Evolutionary conservation across 2,888 invertebrate species (phyloP), one percentile per base, ranked within the genome.

Genomic region (Drosophila diplacantha): DNA sequence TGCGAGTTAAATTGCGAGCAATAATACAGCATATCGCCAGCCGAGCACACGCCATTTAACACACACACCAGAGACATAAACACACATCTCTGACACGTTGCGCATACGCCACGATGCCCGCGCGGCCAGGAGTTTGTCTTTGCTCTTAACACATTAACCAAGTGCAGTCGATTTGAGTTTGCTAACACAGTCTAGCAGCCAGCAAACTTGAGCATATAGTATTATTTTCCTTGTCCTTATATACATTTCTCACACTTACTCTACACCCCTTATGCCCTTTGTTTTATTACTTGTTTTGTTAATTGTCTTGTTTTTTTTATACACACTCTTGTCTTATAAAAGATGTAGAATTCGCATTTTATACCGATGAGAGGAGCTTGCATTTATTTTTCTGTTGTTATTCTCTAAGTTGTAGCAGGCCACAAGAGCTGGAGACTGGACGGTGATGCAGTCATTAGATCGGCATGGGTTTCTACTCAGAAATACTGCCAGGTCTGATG

Each of bases 1-100:
- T 29, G 50, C 50, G n/a, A 55, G 35, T 55, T 37, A 29, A 73
- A 46, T 52, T 54, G 56, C 71, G 69, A 76, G 80, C 69, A 75
- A 77, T 77, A 73, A 71, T 69, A 52, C 38, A 63, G 69, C 62
- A 73, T 53, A 57, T 57, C 57, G 32, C 41, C 37, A 37, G 56
- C 56, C 18, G 32, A 46, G 24, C 41, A 59, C 44, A 56, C 56
- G 47, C 59, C 59, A 32, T 49, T 35, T 56, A 64, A 68, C 43
- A 58, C 68, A 44, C 18, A 41, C 37, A 38, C 9, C 11, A 29
- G 22, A 47, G 4, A 35, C 43, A 39, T 41, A 41, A 22, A 29
- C 29, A 29, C 44, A 29, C 29, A 18, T 3, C 22, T 35, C 9
- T 24, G 41, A 46, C 60, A 56, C 37, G 71, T 72, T 47, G 55